Percentiles rank a stretch among this genome's conserved stretches.
These are phyloP conservation scores for Potamarius usumacintae DNA, from an alignment of 2,113 vertebrate genomes.

Conservation along the genomic window DNA sequence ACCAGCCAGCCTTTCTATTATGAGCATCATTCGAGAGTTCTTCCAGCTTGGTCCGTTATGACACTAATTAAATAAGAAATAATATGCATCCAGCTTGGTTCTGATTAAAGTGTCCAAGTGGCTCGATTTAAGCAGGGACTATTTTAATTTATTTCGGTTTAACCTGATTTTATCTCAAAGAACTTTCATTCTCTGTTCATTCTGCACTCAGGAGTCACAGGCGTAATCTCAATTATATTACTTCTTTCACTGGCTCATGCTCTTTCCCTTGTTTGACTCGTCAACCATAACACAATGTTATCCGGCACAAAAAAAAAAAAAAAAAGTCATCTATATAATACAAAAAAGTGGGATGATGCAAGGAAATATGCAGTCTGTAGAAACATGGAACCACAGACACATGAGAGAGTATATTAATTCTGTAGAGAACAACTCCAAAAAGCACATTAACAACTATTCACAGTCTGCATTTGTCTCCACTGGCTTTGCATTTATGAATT, in stretches of 20 bases:
- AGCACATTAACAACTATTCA: neutral
- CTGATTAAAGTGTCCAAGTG: no score
- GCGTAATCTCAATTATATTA: neutral
- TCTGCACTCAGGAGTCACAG: conserved; percentile 16
- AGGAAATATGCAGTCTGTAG: neutral
- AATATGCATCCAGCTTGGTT: neutral
- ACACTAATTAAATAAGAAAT: neutral
- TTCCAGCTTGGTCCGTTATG: neutral
- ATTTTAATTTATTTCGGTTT: neutral
- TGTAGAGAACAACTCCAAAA: neutral
- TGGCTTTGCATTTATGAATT: neutral
- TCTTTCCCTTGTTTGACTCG: neutral
- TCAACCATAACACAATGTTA: conserved; percentile 11
- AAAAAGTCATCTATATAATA: neutral
- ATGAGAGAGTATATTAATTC: neutral
- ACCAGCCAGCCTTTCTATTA: neutral
- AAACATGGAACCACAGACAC: neutral
- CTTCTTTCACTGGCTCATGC: conserved; percentile 11
- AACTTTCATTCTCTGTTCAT: neutral
- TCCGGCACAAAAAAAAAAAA: neutral
- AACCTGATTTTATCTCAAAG: neutral
- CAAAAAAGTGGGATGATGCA: conserved; percentile 7
- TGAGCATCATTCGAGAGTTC: neutral
- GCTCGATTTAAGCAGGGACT: neutral
- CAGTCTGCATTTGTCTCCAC: neutral